A percentile compares a stretch with the other conserved stretches of the same genome.
These are phyloP conservation scores for Asteroscopus sphinx DNA, from an alignment of 2,888 invertebrate genomes.

Conservation along the genomic window DNA sequence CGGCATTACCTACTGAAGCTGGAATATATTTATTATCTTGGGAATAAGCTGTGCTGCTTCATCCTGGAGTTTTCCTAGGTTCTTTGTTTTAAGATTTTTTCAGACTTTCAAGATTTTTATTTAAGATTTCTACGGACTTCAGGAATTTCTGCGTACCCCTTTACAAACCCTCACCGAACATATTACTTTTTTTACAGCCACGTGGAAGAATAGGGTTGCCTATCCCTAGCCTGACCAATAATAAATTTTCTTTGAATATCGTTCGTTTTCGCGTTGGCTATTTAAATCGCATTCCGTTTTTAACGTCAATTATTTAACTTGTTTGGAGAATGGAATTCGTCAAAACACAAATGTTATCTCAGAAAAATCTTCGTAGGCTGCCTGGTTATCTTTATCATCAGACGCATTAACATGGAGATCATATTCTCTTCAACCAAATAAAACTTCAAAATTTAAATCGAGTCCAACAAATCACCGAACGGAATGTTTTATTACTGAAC, in stretches of 20 bases:
- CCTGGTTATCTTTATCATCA: conserved; percentile 22
- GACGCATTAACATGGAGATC: conserved; percentile 26
- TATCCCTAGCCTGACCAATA: too few relatives aligned
- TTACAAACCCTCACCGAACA: too few relatives aligned
- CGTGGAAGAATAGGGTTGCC: not conserved
- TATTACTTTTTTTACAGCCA: too few relatives aligned
- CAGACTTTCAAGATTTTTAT: too few relatives aligned
- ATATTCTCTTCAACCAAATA: conserved; percentile 1
- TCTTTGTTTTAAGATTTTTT: too few relatives aligned
- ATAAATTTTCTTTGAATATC: too few relatives aligned
- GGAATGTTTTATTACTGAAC: conserved; percentile 3
- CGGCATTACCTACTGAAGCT: conserved; percentile 11
- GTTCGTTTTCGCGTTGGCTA: not conserved
- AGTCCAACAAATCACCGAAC: conserved; percentile 18
- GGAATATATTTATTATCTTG: not conserved
- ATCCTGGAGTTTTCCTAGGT: too few relatives aligned
- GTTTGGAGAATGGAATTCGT: conserved; percentile 22
- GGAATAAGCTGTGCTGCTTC: not conserved
- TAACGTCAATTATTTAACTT: conserved; percentile 22
- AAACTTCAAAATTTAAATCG: conserved; percentile 30
- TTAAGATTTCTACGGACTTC: too few relatives aligned
- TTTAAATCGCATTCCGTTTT: conserved; percentile 3
- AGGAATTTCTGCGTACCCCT: too few relatives aligned
- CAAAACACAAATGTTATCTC: conserved; percentile 21
- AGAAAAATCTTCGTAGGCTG: conserved; percentile 9